phyloP scores from a whole-genome alignment of 1,140 invertebrate species.

The Linepithema humile region DNA sequence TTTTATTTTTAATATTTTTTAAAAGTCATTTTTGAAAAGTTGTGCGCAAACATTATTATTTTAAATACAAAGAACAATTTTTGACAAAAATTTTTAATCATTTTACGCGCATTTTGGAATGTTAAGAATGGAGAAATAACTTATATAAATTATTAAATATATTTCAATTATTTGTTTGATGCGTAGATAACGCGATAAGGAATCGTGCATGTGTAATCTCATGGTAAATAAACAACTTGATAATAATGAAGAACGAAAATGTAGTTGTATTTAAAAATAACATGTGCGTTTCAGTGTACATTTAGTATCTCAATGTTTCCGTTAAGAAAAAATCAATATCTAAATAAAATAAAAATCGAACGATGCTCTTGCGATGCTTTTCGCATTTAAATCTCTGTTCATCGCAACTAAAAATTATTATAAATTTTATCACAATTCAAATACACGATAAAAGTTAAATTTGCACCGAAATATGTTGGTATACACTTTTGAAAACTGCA shows the following conservation, averaged over 20 bases:
- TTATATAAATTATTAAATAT: background rate
- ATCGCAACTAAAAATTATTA: background rate
- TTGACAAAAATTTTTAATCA: background rate
- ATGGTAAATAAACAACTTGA: background rate
- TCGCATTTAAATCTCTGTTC: background rate
- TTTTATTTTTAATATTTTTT: no score
- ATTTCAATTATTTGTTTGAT: background rate
- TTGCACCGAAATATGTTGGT: background rate
- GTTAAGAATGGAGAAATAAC: background rate
- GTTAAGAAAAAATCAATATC: background rate
- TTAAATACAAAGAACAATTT: background rate
- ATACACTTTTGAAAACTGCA: background rate
- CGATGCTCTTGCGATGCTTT: background rate
- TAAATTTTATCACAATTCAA: background rate
- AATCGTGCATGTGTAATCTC: background rate
- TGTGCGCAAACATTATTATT: background rate
- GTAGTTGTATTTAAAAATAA: background rate
- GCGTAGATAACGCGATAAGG: constrained; percentile 10
- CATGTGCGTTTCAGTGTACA: no score
- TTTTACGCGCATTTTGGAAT: background rate
- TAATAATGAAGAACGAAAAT: background rate
- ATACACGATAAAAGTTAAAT: background rate
- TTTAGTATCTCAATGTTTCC: background rate
- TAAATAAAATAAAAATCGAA: background rate
- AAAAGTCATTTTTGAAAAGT: no score